phyloP scores from a whole-genome alignment of 2,113 vertebrate species.

The Phyllostomus discolor region DNA sequence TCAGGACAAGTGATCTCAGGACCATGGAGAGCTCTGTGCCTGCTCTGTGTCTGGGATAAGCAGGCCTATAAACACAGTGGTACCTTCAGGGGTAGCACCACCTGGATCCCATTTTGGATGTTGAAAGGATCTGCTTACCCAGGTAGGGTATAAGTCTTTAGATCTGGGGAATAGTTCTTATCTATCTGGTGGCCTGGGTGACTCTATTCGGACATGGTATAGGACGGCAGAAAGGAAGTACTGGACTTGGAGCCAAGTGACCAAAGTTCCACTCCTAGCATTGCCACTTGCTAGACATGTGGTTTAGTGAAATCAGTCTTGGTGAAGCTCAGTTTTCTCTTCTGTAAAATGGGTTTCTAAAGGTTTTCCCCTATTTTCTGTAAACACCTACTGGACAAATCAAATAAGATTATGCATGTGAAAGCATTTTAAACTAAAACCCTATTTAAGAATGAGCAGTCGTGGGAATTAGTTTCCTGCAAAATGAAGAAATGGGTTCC shows the following conservation, averaged over 20 bases:
- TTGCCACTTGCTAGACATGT: background rate
- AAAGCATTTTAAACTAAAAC: constrained; percentile 1
- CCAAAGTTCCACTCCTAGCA: background rate
- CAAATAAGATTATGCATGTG: background rate
- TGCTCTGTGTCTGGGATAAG: background rate
- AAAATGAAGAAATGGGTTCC: background rate
- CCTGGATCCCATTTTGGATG: background rate
- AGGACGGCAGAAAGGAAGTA: background rate
- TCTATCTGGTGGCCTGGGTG: background rate
- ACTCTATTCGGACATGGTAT: background rate
- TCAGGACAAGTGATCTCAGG: constrained; percentile 28
- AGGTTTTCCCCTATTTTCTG: background rate
- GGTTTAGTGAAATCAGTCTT: background rate
- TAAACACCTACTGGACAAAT: constrained; percentile 7
- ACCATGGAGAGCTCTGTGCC: constrained; percentile 69
- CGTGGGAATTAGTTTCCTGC: background rate
- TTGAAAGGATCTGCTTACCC: background rate
- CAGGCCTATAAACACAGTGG: background rate
- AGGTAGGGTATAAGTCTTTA: background rate
- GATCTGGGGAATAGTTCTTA: background rate
- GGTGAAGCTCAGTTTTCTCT: constrained; percentile 16
- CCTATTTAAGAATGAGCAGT: background rate
- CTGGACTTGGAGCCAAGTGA: background rate
- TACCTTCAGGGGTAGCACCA: background rate
- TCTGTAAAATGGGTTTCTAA: constrained; percentile 36